Evolutionary conservation across 2,888 invertebrate species (phyloP), one percentile per base, ranked within the genome.

Genomic region (Cetonia aurata): DNA sequence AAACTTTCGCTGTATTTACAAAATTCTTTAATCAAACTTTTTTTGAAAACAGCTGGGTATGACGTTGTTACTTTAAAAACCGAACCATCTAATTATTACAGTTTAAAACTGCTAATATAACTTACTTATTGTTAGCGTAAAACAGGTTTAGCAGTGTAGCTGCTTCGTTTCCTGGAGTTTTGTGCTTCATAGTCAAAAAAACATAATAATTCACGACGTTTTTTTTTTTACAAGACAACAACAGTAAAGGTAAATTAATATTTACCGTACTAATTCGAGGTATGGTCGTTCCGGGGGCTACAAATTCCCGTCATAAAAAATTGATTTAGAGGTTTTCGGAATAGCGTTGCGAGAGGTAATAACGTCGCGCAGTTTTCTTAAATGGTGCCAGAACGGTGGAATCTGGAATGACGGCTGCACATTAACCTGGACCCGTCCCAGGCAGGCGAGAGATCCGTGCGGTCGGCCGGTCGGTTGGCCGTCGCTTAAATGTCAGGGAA

Each of bases 331-430:
- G 50, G 15, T 37, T 17, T 65, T 50, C 19, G 50, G 33, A 41
- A 65, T 65, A 50, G 37, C 48, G 15, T 9, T 15, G 37, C 42
- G 13, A 19, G 42, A 57, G 42, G 57, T 19, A 42, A 37, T 56
- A 25, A 60, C 60, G 46, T 6, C 31, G 48, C 60, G 25, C 33
- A 46, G 50, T 65, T 65, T 48, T 65, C 62, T 65, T 50, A 65
- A 65, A 50, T 65, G 33, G 37, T 65, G 48, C 62, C 50, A 12
- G 41, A 13, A 41, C 50, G 37, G 17, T 65, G 62, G 62, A 65
- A 65, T 65, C 12, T 65, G 62, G 62, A 65, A 65, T 65, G 50
- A 65, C 62, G 62, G 50, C 62, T 50, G 41, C 50, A 57, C 57
- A 65, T 65, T 65, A 65, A 65, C 50, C 50, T 50, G 50, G 37